Percentiles rank a stretch among this genome's conserved stretches.
These are phyloP conservation scores for Scaptomyza parva DNA, from an alignment of 2,888 invertebrate genomes.

Conservation along the genomic window DNA sequence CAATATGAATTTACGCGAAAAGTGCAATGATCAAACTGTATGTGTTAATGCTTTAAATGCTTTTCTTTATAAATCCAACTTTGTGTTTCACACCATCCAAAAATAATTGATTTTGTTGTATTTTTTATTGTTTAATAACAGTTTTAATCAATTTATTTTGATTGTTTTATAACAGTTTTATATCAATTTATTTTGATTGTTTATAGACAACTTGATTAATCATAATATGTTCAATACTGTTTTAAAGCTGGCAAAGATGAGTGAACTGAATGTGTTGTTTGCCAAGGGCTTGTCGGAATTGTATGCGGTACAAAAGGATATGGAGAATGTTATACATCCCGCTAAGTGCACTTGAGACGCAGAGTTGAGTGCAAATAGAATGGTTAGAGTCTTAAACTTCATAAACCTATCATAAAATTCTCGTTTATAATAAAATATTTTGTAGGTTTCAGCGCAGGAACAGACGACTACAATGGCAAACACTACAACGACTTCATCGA, in stretches of 20 bases:
- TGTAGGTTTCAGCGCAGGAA: slow-evolving; percentile 81
- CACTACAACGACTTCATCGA: slow-evolving; percentile 73
- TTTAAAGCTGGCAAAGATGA: slow-evolving; percentile 82
- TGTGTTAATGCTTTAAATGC: too few species aligned
- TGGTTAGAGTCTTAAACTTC: slow-evolving; percentile 60
- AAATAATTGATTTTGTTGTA: too few species aligned
- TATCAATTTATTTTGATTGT: too few species aligned
- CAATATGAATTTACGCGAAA: slow-evolving; percentile 83
- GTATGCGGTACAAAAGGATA: slow-evolving; percentile 84
- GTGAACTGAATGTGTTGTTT: slow-evolving; percentile 83
- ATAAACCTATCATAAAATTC: not conserved
- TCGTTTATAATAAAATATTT: not conserved
- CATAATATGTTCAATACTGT: not conserved
- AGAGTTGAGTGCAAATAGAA: slow-evolving; percentile 81
- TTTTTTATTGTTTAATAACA: not conserved
- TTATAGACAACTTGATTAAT: not conserved
- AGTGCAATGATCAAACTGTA: slow-evolving; percentile 91
- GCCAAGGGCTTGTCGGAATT: slow-evolving; percentile 83
- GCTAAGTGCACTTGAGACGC: slow-evolving; percentile 85
- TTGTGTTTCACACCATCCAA: not conserved
- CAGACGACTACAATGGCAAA: slow-evolving; percentile 74
- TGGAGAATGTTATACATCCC: slow-evolving; percentile 84
- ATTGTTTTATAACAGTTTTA: too few species aligned
- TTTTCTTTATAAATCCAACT: too few species aligned
- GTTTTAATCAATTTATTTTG: too few species aligned